Base-by-base conservation (phyloP, 2,797 vertebrate genomes). In the Tokudaia tokunoshimensis region DNA sequence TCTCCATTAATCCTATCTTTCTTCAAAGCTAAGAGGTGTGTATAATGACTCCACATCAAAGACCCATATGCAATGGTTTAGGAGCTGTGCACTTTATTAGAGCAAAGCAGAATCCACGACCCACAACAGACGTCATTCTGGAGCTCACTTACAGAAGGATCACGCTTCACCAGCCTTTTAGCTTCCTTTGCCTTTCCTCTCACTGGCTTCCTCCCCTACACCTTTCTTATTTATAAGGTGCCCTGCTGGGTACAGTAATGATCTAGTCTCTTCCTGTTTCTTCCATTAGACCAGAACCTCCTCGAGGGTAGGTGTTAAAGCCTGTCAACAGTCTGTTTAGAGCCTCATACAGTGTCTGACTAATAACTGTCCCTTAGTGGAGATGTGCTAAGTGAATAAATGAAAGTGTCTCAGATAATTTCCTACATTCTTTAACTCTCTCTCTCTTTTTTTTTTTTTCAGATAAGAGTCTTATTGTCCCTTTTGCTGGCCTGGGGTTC, bases 1-100 rank as follows among this genome's bases (percentile, higher is more conserved):
- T 14, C 84, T 96, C 89, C 84, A 97, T 92, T 88, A 97, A 94
- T 95, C 85, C 65, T 81, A 92, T 94, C 61, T 93, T 97, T 96
- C 87, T 96, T 97, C 89, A 94, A 97, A 93, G 61, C 41, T 92
- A 96, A 97, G 93, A 92, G 41, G 37, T 96, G 1, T 94, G 72
- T 92, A 85, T 92, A 96, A 93, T 90, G 91, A 95, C 22, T 94
- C 65, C 72, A 97, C 82, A 92, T 96, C 88, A 96, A 96, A 92
- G 72, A 89, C 67, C 63, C 37, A 83, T 94, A 95, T 93, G 89
- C 96, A 95, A 84, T 89, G 91, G 93, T 61, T 93, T 95, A 88
- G 83, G 89, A 95, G 94, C 89, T 80, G 34, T 79, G 47, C 37
- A 15, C 93, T 96, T 96, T 94, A 95, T 95, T 94, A 89, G 90